A percentile compares a stretch with the other conserved stretches of the same genome.
phyloP scores from a whole-genome alignment of 2,797 vertebrate species.

The Luscinia megarhynchos region DNA sequence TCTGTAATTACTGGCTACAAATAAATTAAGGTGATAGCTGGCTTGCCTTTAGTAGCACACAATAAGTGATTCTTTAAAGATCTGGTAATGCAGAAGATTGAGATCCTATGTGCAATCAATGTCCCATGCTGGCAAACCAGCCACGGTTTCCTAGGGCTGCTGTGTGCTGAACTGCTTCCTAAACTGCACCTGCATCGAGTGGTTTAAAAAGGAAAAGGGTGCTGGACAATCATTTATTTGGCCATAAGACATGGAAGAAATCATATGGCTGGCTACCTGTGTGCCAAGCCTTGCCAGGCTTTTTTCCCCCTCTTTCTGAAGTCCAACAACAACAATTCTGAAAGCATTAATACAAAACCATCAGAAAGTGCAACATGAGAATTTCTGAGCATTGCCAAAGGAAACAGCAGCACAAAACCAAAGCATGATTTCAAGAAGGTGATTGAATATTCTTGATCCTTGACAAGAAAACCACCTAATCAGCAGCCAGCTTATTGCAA shows the following conservation, averaged over 20 bases:
- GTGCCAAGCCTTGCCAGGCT: neutral
- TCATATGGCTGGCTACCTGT: neutral
- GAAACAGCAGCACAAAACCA: neutral
- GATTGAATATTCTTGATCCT: neutral
- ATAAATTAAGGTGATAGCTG: neutral
- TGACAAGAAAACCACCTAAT: neutral
- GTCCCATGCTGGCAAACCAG: neutral
- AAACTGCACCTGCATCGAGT: neutral
- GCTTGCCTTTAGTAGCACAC: neutral
- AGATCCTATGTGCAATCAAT: neutral
- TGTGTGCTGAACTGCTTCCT: neutral
- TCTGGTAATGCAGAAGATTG: neutral
- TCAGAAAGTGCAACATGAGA: neutral
- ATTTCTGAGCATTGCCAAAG: neutral
- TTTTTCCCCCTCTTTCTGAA: neutral
- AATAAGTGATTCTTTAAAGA: neutral
- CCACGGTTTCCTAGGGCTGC: neutral
- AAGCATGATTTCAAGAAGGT: neutral
- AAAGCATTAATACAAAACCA: neutral
- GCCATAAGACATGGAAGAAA: neutral
- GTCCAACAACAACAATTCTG: constrained; percentile 43
- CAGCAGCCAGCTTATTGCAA: neutral
- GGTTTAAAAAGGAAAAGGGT: neutral
- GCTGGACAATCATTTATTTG: neutral
- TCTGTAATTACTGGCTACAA: neutral